phyloP scores from a whole-genome alignment of 2,797 vertebrate genomes.

The Enteromius fasciolatus region DNA sequence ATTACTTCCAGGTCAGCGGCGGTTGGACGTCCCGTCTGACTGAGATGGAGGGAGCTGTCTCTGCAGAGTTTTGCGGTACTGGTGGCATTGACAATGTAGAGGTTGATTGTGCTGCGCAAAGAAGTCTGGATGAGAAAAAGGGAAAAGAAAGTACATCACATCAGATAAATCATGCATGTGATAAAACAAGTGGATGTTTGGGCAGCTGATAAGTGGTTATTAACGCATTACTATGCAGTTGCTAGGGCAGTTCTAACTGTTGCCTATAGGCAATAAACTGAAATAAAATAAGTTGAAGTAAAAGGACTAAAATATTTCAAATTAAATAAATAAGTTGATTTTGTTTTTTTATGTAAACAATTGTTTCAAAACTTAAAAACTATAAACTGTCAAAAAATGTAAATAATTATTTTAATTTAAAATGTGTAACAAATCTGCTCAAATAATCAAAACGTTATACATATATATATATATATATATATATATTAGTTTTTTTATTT shows the following conservation, averaged over 20 bases:
- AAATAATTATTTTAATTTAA: no score
- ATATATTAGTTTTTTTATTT: no score
- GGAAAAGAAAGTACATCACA: neutral
- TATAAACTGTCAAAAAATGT: no score
- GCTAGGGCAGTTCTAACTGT: neutral
- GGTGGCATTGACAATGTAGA: neutral
- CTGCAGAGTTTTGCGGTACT: no score
- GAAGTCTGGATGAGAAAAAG: conserved; percentile 65
- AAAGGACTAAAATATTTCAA: neutral
- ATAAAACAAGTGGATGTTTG: neutral
- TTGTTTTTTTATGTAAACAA: no score
- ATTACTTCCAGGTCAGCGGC: conserved; percentile 72
- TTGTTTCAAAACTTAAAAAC: no score
- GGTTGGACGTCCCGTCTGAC: no score
- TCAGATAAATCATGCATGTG: neutral
- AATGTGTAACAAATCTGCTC: no score
- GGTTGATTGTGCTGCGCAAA: neutral
- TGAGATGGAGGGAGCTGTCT: neutral
- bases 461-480: no score
- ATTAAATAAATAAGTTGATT: neutral
- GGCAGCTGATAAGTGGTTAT: neutral
- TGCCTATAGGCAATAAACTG: neutral
- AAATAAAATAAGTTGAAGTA: neutral
- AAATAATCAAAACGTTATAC: no score
- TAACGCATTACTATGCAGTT: neutral